Base-by-base conservation (phyloP, 2,113 vertebrate genomes). In the Ptychochromis oligacanthus region DNA sequence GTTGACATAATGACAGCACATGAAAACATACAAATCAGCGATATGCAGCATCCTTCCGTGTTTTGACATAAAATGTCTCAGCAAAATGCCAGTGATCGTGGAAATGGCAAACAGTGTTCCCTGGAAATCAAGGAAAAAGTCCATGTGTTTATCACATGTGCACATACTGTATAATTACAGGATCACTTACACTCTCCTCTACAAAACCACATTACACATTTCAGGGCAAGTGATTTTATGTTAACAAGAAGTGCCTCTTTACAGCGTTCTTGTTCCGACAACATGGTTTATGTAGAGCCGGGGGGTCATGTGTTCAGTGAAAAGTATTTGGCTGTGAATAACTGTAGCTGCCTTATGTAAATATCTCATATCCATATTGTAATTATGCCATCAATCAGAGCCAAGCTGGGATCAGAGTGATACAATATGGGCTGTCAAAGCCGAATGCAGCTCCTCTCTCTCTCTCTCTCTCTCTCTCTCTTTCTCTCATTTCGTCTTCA, bases 331-430 rank as follows among this genome's bases (percentile, higher is more conserved):
- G 67, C 61, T 82, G 36, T 81, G 79, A 86, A 80, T 88, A 86
- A 89, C 43, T 86, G 70, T 75, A 26, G 13, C 52, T 22, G 62
- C 79, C 75, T 80, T 82, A 91, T 89, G 78, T 91, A 91, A 89
- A 91, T 90, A 90, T 85, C 81, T 88, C 84, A 88, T 91, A 92
- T 89, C 87, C 81, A 89, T 86, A 89, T 87, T 91, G 82, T 91
- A 90, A 92, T 93, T 80, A 90, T 85, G 80, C 87, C 84, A 92
- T 92, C 89, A 93, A 87, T 94, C 89, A 91, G 82, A 88, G 65
- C 55, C 78, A 75, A 81, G 86, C 90, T 40, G 67, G 83, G 88
- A 86, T 87, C 83, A 85, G 38, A 89, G 72, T 77, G 85, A 87
- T 80, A 85, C 77, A 90, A 82, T 90, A 83, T 85, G 58, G 58